These are phyloP conservation scores for Vollenhovia emeryi DNA, from an alignment of 1,140 invertebrate species.

Conservation along the genomic window DNA sequence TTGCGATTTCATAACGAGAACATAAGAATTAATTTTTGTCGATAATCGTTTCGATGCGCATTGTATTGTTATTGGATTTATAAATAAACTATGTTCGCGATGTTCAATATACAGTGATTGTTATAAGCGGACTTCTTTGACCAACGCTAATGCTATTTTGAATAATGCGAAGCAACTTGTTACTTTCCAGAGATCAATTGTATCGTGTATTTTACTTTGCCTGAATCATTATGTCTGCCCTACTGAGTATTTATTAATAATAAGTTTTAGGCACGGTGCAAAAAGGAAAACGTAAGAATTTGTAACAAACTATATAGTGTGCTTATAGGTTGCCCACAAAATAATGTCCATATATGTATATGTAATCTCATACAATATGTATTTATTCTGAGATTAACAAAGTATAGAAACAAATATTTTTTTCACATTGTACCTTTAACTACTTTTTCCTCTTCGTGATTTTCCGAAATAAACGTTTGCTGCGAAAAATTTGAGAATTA, in stretches of 20 bases:
- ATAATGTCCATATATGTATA: neutral
- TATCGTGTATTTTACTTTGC: neutral
- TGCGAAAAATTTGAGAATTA: neutral
- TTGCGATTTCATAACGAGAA: constrained; percentile 28
- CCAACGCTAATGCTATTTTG: neutral
- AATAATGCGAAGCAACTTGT: neutral
- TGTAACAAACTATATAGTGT: constrained; percentile 1
- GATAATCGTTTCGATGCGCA: constrained; percentile 27
- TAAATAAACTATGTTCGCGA: neutral
- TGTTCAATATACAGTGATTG: neutral
- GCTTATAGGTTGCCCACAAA: constrained; percentile 1
- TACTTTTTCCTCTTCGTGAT: neutral
- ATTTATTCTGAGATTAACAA: neutral
- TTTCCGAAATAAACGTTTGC: neutral
- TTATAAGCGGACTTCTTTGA: constrained; percentile 40
- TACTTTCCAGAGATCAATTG: neutral
- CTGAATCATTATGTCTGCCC: neutral
- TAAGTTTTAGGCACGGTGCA: constrained; percentile 72
- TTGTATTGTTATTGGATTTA: neutral
- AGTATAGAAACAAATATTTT: neutral
- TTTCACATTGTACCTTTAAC: neutral
- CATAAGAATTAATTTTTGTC: constrained; percentile 45
- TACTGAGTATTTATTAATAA: neutral
- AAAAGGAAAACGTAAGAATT: constrained; percentile 68
- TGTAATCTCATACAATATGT: neutral